A percentile compares a stretch with the other conserved stretches of the same genome.
phyloP scores from a whole-genome alignment of 2,888 invertebrate genomes.

The Lissonota sp. region DNA sequence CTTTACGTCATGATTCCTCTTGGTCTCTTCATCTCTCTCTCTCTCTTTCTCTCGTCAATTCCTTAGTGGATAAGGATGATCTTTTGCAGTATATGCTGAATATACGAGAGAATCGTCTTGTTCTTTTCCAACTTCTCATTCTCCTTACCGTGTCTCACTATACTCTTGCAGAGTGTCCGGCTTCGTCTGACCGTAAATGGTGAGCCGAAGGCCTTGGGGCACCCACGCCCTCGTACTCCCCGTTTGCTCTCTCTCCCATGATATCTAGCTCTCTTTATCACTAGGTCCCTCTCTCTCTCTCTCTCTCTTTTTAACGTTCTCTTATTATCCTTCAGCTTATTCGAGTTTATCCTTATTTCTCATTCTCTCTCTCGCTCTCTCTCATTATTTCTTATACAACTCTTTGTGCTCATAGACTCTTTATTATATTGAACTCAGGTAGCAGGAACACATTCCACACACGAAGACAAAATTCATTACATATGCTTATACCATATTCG shows the following conservation, averaged over 20 bases:
- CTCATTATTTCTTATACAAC: constrained; percentile 28
- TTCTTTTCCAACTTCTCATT: constrained; percentile 57
- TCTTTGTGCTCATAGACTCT: too few species aligned
- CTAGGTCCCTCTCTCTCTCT: constrained; percentile 51
- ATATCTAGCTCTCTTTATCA: constrained; percentile 42
- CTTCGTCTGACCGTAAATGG: constrained; percentile 78
- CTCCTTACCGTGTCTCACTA: constrained; percentile 60
- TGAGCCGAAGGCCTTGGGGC: constrained; percentile 80
- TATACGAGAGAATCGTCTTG: constrained; percentile 50
- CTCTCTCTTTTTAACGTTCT: constrained; percentile 23
- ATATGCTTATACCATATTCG: too few species aligned
- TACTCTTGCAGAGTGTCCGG: constrained; percentile 71
- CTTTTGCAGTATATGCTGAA: constrained; percentile 31
- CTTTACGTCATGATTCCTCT: constrained; percentile 45
- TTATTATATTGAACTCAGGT: too few species aligned
- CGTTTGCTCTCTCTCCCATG: constrained; percentile 56
- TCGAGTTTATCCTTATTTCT: constrained; percentile 23
- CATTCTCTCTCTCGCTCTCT: constrained; percentile 36
- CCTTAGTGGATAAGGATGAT: constrained; percentile 38
- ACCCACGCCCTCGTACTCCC: constrained; percentile 78
- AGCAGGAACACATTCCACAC: too few species aligned
- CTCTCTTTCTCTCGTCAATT: constrained; percentile 19
- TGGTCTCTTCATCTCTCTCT: background rate
- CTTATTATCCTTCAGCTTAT: constrained; percentile 28
- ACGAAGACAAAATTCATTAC: too few species aligned